Evolutionary conservation across 2,113 vertebrate species (phyloP).

Genomic region (Pelecanus crispus): DNA sequence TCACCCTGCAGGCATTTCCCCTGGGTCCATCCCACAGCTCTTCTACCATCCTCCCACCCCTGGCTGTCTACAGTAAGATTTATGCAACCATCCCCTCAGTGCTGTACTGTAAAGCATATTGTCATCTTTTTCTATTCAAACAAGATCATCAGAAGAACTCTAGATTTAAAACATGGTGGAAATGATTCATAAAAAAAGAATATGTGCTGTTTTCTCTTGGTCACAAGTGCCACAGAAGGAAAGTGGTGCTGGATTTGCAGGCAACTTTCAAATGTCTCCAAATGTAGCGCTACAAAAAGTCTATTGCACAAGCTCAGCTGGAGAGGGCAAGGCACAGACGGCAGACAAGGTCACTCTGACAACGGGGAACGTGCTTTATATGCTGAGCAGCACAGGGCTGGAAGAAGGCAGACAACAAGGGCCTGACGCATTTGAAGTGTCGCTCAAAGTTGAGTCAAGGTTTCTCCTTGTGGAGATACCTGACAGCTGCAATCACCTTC

Average conservation of each 20-base stretch:
- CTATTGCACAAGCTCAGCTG: constrained; percentile 38
- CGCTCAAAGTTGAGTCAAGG: constrained; percentile 57
- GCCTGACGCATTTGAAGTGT: constrained; percentile 43
- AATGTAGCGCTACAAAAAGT: not conserved
- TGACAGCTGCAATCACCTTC: constrained; percentile 46
- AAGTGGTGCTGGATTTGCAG: not conserved
- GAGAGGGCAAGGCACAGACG: constrained; percentile 59
- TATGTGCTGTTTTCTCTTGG: not conserved
- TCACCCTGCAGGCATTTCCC: constrained; percentile 30
- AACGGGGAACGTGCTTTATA: constrained; percentile 50
- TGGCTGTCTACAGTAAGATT: constrained; percentile 9
- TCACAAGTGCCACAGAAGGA: not conserved
- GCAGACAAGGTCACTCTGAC: constrained; percentile 61
- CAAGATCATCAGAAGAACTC: not conserved
- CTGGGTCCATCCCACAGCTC: constrained; percentile 26
- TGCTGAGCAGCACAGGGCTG: constrained; percentile 51
- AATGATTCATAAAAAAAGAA: not conserved
- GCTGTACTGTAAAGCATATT: not conserved
- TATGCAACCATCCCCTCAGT: not conserved
- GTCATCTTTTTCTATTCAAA: not conserved
- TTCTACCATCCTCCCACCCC: constrained; percentile 31
- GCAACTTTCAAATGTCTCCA: not conserved
- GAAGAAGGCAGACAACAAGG: constrained; percentile 50
- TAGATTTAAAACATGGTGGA: not conserved
- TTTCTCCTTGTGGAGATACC: constrained; percentile 54